Evolutionary conservation across 2,888 invertebrate species (phyloP).

Genomic region (Polyploca ridens): DNA sequence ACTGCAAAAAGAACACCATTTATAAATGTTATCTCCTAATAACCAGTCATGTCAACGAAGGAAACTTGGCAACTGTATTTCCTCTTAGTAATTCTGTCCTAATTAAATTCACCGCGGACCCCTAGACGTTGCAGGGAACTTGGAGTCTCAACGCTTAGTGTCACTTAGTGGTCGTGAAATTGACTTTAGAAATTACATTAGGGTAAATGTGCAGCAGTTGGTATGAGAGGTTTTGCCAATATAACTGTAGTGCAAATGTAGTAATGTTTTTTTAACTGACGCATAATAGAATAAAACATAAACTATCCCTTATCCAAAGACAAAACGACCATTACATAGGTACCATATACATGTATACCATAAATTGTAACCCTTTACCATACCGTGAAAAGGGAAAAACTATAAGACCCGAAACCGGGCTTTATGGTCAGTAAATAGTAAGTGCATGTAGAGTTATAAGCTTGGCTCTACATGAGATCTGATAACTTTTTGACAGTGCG

Average conservation of each 20-base stretch:
- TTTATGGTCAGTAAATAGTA: constrained; percentile 9
- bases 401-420: background rate
- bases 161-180: constrained; percentile 1
- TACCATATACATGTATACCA: no score
- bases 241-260: no score
- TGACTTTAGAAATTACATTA: constrained; percentile 4
- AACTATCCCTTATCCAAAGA: background rate
- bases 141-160: background rate
- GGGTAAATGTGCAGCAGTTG: background rate
- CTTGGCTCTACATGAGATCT: no score
- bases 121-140: background rate
- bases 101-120: constrained; percentile 5
- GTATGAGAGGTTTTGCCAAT: no score
- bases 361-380: background rate
- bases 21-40: background rate
- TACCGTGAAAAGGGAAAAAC: constrained; percentile 3
- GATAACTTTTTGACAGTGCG: no score
- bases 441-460: no score
- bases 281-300: background rate
- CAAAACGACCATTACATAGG: background rate
- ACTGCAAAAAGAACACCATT: background rate
- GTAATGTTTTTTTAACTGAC: no score
- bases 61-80: constrained; percentile 1
- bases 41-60: background rate
- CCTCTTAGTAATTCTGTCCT: background rate